Evolutionary conservation across 1,140 invertebrate species (phyloP).

Genomic region (Anadara kagoshimensis): DNA sequence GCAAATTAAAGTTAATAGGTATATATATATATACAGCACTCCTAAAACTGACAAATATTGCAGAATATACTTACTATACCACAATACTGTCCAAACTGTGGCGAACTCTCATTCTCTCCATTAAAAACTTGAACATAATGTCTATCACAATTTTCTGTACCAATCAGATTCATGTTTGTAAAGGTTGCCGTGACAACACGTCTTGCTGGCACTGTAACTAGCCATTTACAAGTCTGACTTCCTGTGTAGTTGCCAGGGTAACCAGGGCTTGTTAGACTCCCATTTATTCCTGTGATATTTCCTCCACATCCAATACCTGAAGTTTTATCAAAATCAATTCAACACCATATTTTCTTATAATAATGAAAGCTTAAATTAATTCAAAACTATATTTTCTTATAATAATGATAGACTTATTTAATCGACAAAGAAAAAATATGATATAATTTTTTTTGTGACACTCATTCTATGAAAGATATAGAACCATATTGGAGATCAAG

Average conservation of each 20-base stretch:
- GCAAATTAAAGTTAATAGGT: background rate
- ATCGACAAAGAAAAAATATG: no score
- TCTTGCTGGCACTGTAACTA: conserved; percentile 79
- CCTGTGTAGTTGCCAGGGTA: conserved; percentile 82
- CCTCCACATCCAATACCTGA: conserved; percentile 84
- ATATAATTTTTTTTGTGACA: no score
- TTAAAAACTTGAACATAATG: conserved; percentile 79
- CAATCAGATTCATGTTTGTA: conserved; percentile 80
- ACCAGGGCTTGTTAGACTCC: conserved; percentile 83
- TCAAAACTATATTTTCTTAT: no score
- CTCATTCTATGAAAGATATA: no score
- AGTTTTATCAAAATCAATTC: conserved; percentile 15
- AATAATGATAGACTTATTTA: no score
- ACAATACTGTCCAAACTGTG: conserved; percentile 75
- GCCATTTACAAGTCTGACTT: conserved; percentile 81
- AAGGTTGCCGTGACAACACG: conserved; percentile 61
- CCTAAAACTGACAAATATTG: background rate
- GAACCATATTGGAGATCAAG: no score
- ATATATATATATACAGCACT: background rate
- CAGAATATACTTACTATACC: conserved; percentile 68
- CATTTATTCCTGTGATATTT: conserved; percentile 81
- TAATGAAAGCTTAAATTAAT: no score
- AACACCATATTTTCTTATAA: no score
- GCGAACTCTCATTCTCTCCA: conserved; percentile 69
- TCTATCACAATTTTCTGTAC: conserved; percentile 75